Evolutionary conservation across 2,797 vertebrate genomes (phyloP).

Genomic region (Melanotaenia parkinsoni): DNA sequence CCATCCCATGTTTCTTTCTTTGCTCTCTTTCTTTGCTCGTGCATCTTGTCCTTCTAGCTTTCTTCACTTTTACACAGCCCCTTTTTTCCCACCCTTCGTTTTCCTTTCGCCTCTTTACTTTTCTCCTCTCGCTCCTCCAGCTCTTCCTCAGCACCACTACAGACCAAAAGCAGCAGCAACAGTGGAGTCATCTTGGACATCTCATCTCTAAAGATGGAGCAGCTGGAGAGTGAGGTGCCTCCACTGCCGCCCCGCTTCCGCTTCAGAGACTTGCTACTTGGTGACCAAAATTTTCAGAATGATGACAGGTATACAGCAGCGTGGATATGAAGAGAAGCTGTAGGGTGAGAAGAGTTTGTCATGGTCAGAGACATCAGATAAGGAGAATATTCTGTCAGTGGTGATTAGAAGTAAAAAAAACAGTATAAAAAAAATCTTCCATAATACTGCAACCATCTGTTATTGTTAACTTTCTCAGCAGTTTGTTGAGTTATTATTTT

Average conservation of each 20-base stretch:
- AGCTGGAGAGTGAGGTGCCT: conserved; percentile 87
- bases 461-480: too few relatives aligned
- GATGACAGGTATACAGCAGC: conserved; percentile 88
- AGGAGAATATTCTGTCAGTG: background rate
- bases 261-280: conserved; percentile 93
- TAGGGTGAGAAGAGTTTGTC: background rate
- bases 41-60: background rate
- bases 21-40: conserved; percentile 2
- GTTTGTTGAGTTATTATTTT: too few relatives aligned
- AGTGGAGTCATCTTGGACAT: conserved; percentile 85
- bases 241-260: conserved; percentile 91
- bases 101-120: conserved; percentile 24
- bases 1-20: conserved; percentile 17
- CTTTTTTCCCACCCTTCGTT: background rate
- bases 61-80: background rate
- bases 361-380: background rate
- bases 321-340: background rate
- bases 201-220: conserved; percentile 84
- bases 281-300: conserved; percentile 90
- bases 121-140: conserved; percentile 51
- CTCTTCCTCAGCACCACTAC: conserved; percentile 48
- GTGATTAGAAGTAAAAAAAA: background rate
- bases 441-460: too few relatives aligned
- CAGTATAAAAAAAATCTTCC: too few relatives aligned
- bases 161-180: conserved; percentile 73